Conservation (phyloP, 2,113 vertebrate genomes). For the Rhineura floridana region DNA sequence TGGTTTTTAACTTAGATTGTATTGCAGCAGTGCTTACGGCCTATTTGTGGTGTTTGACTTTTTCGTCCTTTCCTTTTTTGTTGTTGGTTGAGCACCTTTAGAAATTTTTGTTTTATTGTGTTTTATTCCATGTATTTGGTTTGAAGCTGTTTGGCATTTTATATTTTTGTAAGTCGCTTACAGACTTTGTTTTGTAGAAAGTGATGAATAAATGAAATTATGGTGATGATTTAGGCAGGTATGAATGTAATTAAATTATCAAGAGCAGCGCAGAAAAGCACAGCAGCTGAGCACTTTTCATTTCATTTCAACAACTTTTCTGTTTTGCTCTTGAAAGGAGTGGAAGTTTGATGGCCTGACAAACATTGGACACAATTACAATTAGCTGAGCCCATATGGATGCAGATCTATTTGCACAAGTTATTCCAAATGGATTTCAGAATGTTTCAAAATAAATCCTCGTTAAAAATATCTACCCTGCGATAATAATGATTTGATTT, state of each 20-base stretch:
- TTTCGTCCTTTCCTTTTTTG: no score
- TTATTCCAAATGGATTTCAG: conserved; percentile 38
- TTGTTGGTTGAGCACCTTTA: no score
- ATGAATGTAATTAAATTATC: neutral
- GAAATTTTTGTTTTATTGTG: no score
- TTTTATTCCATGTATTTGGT: no score
- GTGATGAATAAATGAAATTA: no score
- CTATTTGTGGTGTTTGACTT: no score
- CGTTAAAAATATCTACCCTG: conserved; percentile 43
- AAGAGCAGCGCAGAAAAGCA: neutral
- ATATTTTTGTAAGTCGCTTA: no score
- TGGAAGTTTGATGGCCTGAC: neutral
- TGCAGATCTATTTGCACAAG: neutral
- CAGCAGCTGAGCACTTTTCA: neutral
- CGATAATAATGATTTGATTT: neutral
- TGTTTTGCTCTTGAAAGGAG: neutral
- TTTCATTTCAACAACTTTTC: neutral
- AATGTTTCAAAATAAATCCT: neutral
- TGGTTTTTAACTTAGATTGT: no score
- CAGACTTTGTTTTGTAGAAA: no score
- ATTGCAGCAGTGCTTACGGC: no score
- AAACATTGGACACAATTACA: neutral
- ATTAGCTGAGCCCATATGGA: neutral
- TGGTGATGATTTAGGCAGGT: neutral
- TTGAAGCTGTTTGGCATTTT: no score